Evolutionary conservation across 1,140 invertebrate species (phyloP), one percentile per base, ranked within the genome.

Genomic region (Condylostylus longicornis): DNA sequence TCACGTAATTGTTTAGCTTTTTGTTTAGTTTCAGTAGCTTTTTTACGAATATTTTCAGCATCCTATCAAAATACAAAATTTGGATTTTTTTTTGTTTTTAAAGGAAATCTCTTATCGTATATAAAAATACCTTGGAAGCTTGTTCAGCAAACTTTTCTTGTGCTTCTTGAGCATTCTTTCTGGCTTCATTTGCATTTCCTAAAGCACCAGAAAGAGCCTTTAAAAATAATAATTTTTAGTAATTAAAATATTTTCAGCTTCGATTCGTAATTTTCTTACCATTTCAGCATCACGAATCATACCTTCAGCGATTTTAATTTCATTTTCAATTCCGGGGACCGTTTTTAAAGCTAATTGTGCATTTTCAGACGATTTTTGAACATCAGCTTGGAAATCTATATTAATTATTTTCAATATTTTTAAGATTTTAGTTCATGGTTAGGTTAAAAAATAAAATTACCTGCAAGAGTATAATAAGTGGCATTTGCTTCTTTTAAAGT

Each of bases 321-420:
- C 63, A 22, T 65, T 47, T 47, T 77, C 83, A 42, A 87, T 81
- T 15, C 60, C 61, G 43, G 82, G 77, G 2, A 90, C 85, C 3
- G 76, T 78, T 31, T 64, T 62, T 9, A 91, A 53, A 10, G 86
- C 78, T 30, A 74, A 62, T 23, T 78, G 63, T 0, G 87, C 85
- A 23, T 77, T 71, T 21, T 69, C 58, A 30, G 78, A 76, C 38
- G 81, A 89, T 29, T 77, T 74, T 45, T 85, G 72, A 2, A 95
- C 87, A 62, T 89, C 73, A 28, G 79, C 72, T 54, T 94, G 86
- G 66, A 95, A 97, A 54, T 81, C 88, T 82, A 48, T 47, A 1
- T 1, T 3, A 25, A n/a, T 27, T 21, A 12, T 9, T 18, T 32
- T 32, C 3, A 4, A 32, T 14, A 7, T 13, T 32, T 32, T 10